Evolutionary conservation across 2,888 invertebrate genomes (phyloP).

Genomic region (Orchesella flavescens): DNA sequence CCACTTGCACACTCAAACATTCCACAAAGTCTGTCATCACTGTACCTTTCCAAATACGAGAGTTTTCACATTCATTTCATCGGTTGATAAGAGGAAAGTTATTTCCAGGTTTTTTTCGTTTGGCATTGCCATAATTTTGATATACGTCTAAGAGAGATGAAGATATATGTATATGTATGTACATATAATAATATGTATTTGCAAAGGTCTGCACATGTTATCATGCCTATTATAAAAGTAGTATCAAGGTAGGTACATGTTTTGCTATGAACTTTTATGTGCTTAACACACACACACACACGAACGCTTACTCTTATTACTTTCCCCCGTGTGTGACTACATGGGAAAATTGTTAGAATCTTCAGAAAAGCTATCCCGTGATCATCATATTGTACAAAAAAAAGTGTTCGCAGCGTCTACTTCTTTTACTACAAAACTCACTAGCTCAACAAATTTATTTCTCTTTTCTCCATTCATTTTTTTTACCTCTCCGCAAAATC

Average conservation of each 20-base stretch:
- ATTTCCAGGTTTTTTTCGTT: background rate
- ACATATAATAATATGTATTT: too few species aligned
- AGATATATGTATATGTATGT: background rate
- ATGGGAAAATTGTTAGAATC: too few species aligned
- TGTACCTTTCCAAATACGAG: background rate
- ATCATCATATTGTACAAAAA: background rate
- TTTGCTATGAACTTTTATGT: too few species aligned
- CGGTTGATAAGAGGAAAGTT: conserved; percentile 12
- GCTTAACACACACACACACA: too few species aligned
- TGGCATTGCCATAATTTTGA: conserved; percentile 1
- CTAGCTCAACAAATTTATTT: background rate
- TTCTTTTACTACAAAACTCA: too few species aligned
- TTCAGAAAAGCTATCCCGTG: too few species aligned
- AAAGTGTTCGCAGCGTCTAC: background rate
- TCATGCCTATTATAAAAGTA: too few species aligned
- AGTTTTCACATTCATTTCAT: conserved; percentile 10
- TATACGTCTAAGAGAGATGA: background rate
- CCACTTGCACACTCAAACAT: background rate
- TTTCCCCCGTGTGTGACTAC: too few species aligned
- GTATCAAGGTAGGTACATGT: too few species aligned
- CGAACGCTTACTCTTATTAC: too few species aligned
- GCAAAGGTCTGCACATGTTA: too few species aligned
- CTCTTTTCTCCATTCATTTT: background rate
- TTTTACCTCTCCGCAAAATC: background rate
- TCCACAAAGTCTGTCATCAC: background rate